These are phyloP conservation scores for Nephrocerus scutellatus DNA, from an alignment of 2,888 invertebrate species.

Conservation along the genomic window DNA sequence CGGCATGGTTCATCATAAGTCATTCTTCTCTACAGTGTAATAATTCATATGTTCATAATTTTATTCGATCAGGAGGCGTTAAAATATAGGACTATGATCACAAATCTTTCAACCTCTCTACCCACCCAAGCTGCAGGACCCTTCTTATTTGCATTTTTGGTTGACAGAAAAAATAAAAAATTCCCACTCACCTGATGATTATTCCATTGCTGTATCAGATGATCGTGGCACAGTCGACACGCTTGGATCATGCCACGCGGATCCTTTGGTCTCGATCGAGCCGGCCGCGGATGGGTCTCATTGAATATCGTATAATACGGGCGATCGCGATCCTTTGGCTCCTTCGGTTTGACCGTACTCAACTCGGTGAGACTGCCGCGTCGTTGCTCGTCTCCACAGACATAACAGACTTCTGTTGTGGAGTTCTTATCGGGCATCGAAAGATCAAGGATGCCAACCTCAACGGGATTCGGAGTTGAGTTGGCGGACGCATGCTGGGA, in stretches of 20 bases:
- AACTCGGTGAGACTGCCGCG: constrained; percentile 71
- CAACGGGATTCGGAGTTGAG: constrained; percentile 50
- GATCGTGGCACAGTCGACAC: constrained; percentile 77
- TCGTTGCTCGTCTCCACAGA: constrained; percentile 82
- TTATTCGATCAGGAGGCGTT: no score
- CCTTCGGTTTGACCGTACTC: constrained; percentile 56
- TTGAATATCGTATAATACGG: constrained; percentile 70
- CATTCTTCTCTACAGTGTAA: no score
- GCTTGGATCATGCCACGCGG: constrained; percentile 70
- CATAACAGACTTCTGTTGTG: constrained; percentile 81
- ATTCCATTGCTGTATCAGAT: constrained; percentile 84
- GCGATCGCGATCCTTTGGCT: constrained; percentile 42
- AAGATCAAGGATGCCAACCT: constrained; percentile 77
- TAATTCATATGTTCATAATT: no score
- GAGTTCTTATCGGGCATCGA: constrained; percentile 92
- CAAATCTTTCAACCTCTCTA: no score
- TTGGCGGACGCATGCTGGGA: constrained; percentile 22
- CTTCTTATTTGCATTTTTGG: no score
- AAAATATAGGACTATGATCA: no score
- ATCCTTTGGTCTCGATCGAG: constrained; percentile 80
- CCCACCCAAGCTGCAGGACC: no score
- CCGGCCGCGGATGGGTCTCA: constrained; percentile 75
- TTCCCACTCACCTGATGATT: constrained; percentile 56
- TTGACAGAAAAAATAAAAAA: background rate
- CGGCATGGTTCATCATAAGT: no score